These are phyloP conservation scores for Oncopodura yosiiana DNA, from an alignment of 1,140 invertebrate species.

Conservation along the genomic window DNA sequence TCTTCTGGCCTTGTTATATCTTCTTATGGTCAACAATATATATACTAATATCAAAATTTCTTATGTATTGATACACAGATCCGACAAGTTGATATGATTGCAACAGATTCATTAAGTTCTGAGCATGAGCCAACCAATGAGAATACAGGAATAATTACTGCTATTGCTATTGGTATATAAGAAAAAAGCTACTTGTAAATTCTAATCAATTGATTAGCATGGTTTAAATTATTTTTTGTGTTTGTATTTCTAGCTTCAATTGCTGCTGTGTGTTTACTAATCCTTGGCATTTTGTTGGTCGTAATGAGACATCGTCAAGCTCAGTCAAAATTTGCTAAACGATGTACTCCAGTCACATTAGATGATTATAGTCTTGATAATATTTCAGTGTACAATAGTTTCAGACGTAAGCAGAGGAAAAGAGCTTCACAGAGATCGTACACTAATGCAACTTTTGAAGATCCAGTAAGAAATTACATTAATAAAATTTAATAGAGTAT, in stretches of 20 bases:
- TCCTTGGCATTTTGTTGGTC: conserved; percentile 56
- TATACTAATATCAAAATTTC: neutral
- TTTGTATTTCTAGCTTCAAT: conserved; percentile 42
- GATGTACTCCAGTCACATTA: conserved; percentile 73
- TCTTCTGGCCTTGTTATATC: too few species aligned
- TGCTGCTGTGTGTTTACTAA: conserved; percentile 47
- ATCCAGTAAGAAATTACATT: conserved; percentile 53
- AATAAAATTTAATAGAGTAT: neutral
- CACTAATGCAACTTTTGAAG: conserved; percentile 83
- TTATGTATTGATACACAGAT: conserved; percentile 16
- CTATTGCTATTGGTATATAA: too few species aligned
- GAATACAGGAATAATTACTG: conserved; percentile 43
- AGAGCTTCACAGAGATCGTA: conserved; percentile 73
- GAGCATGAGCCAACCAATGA: conserved; percentile 38
- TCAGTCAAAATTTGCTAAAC: conserved; percentile 61
- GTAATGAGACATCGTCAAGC: conserved; percentile 59
- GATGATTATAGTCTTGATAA: conserved; percentile 83
- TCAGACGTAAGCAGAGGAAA: conserved; percentile 47
- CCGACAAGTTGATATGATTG: conserved; percentile 31
- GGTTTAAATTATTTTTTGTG: too few species aligned
- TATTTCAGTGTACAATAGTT: conserved; percentile 68
- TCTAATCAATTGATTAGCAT: too few species aligned
- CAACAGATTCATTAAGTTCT: conserved; percentile 13
- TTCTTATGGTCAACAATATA: neutral
- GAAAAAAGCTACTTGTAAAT: too few species aligned